phyloP scores from a whole-genome alignment of 1,140 invertebrate genomes.

The Anoplophora glabripennis region DNA sequence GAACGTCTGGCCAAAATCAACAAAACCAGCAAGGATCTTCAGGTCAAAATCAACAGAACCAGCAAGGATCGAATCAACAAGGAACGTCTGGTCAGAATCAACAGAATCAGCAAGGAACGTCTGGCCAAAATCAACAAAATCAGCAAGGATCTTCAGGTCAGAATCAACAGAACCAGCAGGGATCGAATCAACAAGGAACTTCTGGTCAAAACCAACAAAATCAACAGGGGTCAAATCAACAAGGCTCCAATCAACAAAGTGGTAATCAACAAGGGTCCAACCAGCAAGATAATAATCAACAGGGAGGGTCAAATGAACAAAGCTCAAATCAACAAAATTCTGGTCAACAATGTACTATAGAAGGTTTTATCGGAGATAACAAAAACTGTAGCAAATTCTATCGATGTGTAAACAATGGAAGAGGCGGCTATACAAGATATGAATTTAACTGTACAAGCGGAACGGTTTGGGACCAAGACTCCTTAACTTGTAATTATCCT shows the following conservation, averaged over 20 bases:
- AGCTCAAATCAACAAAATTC: conserved; percentile 1
- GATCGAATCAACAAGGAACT: conserved; percentile 1
- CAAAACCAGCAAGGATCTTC: conserved; percentile 26
- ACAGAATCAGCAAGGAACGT: conserved; percentile 4
- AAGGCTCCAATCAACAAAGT: conserved; percentile 6
- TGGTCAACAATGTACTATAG: conserved; percentile 47
- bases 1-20: conserved; percentile 24
- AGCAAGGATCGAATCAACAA: conserved; percentile 5
- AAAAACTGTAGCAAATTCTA: conserved; percentile 75
- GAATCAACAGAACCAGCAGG: conserved; percentile 33
- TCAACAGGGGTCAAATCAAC: conserved; percentile 17
- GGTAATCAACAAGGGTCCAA: not conserved
- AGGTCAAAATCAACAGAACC: conserved; percentile 13
- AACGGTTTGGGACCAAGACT: conserved; percentile 69
- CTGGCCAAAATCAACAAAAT: conserved; percentile 7
- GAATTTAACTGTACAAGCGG: conserved; percentile 67
- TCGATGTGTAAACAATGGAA: conserved; percentile 62
- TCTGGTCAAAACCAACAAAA: no score
- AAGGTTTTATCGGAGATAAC: conserved; percentile 68
- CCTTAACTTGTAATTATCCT: conserved; percentile 60
- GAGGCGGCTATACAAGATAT: conserved; percentile 56
- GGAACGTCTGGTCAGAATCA: not conserved
- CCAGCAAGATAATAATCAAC: not conserved
- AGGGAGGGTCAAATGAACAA: not conserved
- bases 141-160: no score